Percentiles rank a stretch among this genome's conserved stretches.
phyloP scores from a whole-genome alignment of 2,888 invertebrate species.

The Aleiodes alternator region DNA sequence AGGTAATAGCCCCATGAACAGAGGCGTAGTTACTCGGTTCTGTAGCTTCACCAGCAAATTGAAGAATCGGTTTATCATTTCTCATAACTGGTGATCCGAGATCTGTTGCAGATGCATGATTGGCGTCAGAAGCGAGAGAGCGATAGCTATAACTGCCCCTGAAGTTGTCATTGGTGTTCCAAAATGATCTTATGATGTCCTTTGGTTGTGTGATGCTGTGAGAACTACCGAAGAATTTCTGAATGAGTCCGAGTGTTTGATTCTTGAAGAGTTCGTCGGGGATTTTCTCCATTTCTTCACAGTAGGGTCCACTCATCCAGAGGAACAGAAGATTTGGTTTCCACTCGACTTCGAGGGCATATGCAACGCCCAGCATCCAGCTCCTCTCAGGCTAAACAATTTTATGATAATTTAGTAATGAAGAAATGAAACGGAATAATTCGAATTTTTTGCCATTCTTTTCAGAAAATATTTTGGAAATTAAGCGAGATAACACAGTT shows the following conservation, averaged over 20 bases:
- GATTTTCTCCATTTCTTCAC: slow-evolving; percentile 79
- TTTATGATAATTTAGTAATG: background rate
- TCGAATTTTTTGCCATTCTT: too few species aligned
- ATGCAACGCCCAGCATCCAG: slow-evolving; percentile 81
- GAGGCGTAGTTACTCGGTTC: slow-evolving; percentile 79
- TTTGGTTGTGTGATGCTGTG: slow-evolving; percentile 77
- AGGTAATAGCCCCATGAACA: slow-evolving; percentile 83
- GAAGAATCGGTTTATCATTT: slow-evolving; percentile 75
- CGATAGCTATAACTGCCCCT: slow-evolving; percentile 84
- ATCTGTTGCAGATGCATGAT: slow-evolving; percentile 75
- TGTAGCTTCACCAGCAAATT: slow-evolving; percentile 83
- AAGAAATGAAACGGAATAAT: background rate
- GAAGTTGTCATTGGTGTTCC: slow-evolving; percentile 83
- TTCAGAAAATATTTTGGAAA: too few species aligned
- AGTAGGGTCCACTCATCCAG: slow-evolving; percentile 82
- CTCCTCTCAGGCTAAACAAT: slow-evolving; percentile 69
- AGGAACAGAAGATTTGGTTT: slow-evolving; percentile 80
- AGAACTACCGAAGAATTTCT: slow-evolving; percentile 76
- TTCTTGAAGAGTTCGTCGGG: slow-evolving; percentile 77
- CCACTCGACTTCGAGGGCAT: slow-evolving; percentile 80
- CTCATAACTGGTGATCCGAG: slow-evolving; percentile 77
- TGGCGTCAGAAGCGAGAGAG: slow-evolving; percentile 76
- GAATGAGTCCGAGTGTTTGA: slow-evolving; percentile 75
- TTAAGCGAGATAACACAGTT: too few species aligned
- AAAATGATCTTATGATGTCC: slow-evolving; percentile 77